phyloP scores from a whole-genome alignment of 2,113 vertebrate species.

The Hypomesus transpacificus region DNA sequence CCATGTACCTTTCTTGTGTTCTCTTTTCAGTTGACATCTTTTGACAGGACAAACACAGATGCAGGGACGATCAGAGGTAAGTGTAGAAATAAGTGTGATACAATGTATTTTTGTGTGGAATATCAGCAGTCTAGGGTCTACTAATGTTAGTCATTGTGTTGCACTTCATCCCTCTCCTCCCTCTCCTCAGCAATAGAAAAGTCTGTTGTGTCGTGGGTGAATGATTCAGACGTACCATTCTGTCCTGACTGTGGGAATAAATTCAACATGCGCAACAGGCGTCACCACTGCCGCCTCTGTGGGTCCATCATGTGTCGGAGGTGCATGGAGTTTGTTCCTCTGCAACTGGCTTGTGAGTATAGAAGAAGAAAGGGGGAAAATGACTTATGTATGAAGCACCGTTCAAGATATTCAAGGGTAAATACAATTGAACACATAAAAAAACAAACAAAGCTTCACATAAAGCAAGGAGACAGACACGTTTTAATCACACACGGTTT shows the following conservation, averaged over 20 bases:
- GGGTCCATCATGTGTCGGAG: slow-evolving; percentile 97
- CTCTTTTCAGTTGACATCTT: slow-evolving; percentile 83
- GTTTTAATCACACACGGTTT: not conserved
- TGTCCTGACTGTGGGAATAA: slow-evolving; percentile 95
- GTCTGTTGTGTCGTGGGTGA: slow-evolving; percentile 95
- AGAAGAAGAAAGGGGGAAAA: too few species aligned
- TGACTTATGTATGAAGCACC: not conserved
- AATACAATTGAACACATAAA: too few species aligned
- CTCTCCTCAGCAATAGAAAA: slow-evolving; percentile 83
- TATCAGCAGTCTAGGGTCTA: not conserved
- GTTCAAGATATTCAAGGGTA: not conserved
- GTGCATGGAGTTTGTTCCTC: slow-evolving; percentile 87
- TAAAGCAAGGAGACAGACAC: not conserved
- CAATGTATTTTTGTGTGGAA: not conserved
- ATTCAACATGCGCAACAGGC: slow-evolving; percentile 90
- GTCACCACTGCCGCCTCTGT: slow-evolving; percentile 96
- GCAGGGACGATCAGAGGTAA: slow-evolving; percentile 92
- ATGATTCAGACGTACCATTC: slow-evolving; percentile 93
- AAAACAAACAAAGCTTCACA: too few species aligned
- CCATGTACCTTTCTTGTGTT: not conserved
- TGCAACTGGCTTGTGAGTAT: slow-evolving; percentile 85
- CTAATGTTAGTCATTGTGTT: not conserved
- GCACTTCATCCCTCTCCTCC: not conserved
- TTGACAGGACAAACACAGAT: slow-evolving; percentile 88
- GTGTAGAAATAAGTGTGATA: slow-evolving; percentile 28